phyloP scores from a whole-genome alignment of 1,140 invertebrate genomes.

The Drosophila rhopaloa region DNA sequence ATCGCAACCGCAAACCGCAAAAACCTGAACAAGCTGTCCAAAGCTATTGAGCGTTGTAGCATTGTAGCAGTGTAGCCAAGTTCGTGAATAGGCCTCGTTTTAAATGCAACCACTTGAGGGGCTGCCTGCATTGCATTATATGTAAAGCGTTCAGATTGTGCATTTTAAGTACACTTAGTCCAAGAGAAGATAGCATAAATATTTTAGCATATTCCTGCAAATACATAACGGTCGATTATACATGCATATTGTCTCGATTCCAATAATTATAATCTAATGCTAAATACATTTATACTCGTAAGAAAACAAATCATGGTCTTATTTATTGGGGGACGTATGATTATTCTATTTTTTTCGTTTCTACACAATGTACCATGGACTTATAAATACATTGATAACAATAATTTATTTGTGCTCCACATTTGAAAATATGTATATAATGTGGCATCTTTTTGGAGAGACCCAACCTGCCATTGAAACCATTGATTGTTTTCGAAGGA shows the following conservation, averaged over 20 bases:
- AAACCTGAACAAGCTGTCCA: conserved; percentile 56
- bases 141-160: conserved; percentile 71
- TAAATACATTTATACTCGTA: conserved; percentile 72
- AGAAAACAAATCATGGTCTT: conserved; percentile 50
- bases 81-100: conserved; percentile 47
- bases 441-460: too few species aligned
- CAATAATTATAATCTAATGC: conserved; percentile 60
- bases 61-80: conserved; percentile 50
- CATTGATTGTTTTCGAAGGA: too few species aligned
- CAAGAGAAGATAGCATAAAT: conserved; percentile 73
- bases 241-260: conserved; percentile 64
- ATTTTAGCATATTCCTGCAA: conserved; percentile 75
- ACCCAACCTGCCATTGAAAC: too few species aligned
- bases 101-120: conserved; percentile 26
- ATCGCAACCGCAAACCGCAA: conserved; percentile 44
- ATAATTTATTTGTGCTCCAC: too few species aligned
- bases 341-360: too few species aligned
- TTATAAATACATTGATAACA: too few species aligned
- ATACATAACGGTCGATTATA: conserved; percentile 64
- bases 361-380: too few species aligned
- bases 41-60: conserved; percentile 47
- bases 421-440: too few species aligned
- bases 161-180: conserved; percentile 78
- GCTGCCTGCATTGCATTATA: conserved; percentile 10
- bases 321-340: not conserved